phyloP scores from a whole-genome alignment of 2,888 invertebrate genomes.

The Pocota personata region DNA sequence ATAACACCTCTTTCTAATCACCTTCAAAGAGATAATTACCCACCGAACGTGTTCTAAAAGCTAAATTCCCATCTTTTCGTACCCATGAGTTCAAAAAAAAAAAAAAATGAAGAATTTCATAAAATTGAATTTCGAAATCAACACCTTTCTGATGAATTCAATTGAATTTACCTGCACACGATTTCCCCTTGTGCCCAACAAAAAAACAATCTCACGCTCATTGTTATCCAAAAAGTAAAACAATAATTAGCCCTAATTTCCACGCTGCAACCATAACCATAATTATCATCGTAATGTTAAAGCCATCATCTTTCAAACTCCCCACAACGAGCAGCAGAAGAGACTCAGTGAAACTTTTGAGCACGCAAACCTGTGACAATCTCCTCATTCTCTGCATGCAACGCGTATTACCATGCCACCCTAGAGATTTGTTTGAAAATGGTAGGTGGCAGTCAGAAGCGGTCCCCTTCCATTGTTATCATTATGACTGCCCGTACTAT shows the following conservation, averaged over 20 bases:
- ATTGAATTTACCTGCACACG: constrained; percentile 43
- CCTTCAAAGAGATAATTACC: background rate
- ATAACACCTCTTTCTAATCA: background rate
- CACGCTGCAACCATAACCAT: constrained; percentile 47
- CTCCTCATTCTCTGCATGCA: constrained; percentile 9
- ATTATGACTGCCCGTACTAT: background rate
- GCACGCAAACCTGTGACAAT: constrained; percentile 46
- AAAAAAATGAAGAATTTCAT: background rate
- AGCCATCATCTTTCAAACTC: constrained; percentile 3
- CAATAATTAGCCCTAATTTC: constrained; percentile 67
- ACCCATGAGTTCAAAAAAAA: background rate
- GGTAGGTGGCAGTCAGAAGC: background rate
- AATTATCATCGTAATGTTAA: background rate
- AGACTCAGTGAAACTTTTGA: constrained; percentile 53
- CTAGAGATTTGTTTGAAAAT: background rate
- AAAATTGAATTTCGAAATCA: constrained; percentile 50
- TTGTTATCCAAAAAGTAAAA: constrained; percentile 35
- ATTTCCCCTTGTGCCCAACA: constrained; percentile 32
- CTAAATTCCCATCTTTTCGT: background rate
- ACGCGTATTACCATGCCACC: background rate
- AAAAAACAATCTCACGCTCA: constrained; percentile 61
- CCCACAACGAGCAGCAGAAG: background rate
- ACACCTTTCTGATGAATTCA: constrained; percentile 47
- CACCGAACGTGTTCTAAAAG: background rate
- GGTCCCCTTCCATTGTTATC: background rate